Conservation (phyloP, 2,113 vertebrate species). For the cat (Felis catus) region DNA sequence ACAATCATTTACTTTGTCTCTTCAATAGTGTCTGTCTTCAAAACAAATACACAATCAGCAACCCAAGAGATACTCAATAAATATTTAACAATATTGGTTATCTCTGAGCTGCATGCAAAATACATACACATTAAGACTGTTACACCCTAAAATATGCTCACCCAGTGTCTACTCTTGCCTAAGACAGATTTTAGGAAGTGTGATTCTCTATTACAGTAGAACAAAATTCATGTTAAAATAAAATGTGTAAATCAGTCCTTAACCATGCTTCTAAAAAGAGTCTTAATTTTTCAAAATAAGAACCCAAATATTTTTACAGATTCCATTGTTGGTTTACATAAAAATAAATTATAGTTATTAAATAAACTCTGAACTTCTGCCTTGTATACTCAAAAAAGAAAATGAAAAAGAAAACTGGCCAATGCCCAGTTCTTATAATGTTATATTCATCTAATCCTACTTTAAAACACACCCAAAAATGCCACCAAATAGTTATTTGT, state of each 20-base stretch:
- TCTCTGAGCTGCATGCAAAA: not conserved
- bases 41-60: slow-evolving; percentile 31
- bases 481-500: not conserved
- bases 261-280: not conserved
- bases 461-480: slow-evolving; percentile 36
- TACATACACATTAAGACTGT: not conserved
- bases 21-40: not conserved
- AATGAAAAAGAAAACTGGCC: slow-evolving; percentile 4
- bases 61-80: not conserved
- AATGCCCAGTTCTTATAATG: not conserved
- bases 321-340: not conserved
- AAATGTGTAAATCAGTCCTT: not conserved
- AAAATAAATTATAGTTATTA: slow-evolving; percentile 49
- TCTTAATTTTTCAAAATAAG: slow-evolving; percentile 41
- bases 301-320: slow-evolving; percentile 38
- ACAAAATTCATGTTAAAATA: not conserved
- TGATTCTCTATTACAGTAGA: not conserved
- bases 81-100: not conserved
- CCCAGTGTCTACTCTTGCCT: not conserved
- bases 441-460: slow-evolving; percentile 4
- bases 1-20: not conserved
- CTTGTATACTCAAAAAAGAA: slow-evolving; percentile 7
- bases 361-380: slow-evolving; percentile 5
- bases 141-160: not conserved
- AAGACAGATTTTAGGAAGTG: not conserved